Evolutionary conservation across 2,888 invertebrate species (phyloP), one percentile per base, ranked within the genome.

Genomic region (Digitonthophagus gazella): DNA sequence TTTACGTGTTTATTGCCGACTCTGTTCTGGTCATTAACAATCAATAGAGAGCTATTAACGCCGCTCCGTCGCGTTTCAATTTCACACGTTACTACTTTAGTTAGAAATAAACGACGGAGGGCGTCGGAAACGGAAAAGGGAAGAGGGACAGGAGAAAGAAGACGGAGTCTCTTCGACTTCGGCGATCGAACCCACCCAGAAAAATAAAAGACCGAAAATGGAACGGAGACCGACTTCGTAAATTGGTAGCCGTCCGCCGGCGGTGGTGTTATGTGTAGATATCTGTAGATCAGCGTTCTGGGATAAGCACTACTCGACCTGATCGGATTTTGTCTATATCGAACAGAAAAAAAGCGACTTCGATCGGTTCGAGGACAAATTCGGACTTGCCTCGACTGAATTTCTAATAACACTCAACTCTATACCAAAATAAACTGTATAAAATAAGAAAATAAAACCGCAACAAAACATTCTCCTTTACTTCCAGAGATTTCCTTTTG

Each of bases 251-350:
- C 72, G 71, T 69, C 74, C 74, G 72, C 72, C 74, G 74, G 28
- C 28, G 28, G 28, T 44, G 28, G 28, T 44, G 28, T 74, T 73
- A 73, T 74, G 74, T 74, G 72, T 75, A 73, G 74, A 75, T 75
- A 75, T 75, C 75, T 75, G 73, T 75, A 74, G 74, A 75, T 75
- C 75, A 74, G 73, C 72, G 72, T 72, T 74, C 72, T 70, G 72
- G 72, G 61, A 70, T 75, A 75, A 74, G 71, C 6, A 72, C 74
- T 73, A 72, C 74, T 75, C 74, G 72, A 69, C 73, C 72, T 73
- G 75, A 74, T 74, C 74, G 73, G 74, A 75, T 74, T 75, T 75
- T 74, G 75, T 74, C 71, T 75, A 75, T 75, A 75, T 75, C 73
- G 75, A 74, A 75, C 73, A 72, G 73, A 71, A 75, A 75, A 73